Evolutionary conservation across 2,797 vertebrate species (phyloP), one percentile per base, ranked within the genome.

Genomic region (Mus minutoides): DNA sequence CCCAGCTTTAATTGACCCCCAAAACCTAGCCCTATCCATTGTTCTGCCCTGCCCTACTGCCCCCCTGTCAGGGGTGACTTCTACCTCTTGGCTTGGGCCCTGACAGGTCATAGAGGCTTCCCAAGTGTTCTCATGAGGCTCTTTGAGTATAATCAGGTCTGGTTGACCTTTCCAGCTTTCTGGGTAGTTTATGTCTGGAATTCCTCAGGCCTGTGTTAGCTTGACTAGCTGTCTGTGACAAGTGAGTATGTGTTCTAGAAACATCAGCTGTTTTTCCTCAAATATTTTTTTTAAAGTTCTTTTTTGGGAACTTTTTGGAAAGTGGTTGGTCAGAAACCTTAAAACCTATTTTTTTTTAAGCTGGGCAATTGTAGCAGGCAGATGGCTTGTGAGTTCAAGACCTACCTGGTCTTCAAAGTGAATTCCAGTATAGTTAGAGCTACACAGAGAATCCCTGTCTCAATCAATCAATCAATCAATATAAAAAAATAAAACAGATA

Each of bases 41-140:
- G 52, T 58, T 56, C 60, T 19, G 26, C 26, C n/a, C 94, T n/a
- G 21, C 60, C 37, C 43, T 21, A 52, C 11, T 40, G 11, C 14
- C 21, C 80, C 3, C 29, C 26, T 60, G 29, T 49, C 46, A 34
- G 79, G 62, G 86, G 87, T 73, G 80, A 56, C 80, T 78, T 95
- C 97, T 97, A 94, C 97, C 95, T 96, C 97, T 91, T 87, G 54
- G 69, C 78, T 69, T 69, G 67, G 75, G 84, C 92, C 75, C 77
- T 58, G 40, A 34, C 56, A 52, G 8, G 67, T 82, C 76, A 58
- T 21, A 75, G 60, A 91, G 43, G 92, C 29, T 29, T 62, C 54
- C 46, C 58, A 34, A 6, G 56, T 46, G 49, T 88, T 67, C 60
- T 83, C 54, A 12, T 3, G 12, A 34, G 91, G 83, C 79, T 46